Percentiles rank a stretch among this genome's conserved stretches.
phyloP scores from a whole-genome alignment of 2,113 vertebrate species.

The Phoxinus phoxinus region DNA sequence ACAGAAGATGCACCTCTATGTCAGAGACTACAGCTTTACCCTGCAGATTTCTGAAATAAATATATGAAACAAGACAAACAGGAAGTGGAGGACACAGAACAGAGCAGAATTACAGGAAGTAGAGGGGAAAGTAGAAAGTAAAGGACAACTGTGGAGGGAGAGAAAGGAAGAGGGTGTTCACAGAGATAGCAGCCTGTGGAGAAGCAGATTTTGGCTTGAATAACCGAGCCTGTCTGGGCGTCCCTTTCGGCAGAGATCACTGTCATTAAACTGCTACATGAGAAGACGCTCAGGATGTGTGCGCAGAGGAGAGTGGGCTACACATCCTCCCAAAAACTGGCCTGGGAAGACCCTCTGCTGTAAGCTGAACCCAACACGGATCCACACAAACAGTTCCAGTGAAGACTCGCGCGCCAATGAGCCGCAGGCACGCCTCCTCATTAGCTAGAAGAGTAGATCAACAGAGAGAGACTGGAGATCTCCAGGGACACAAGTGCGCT shows the following conservation, averaged over 20 bases:
- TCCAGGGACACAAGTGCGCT: not conserved
- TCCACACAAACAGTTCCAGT: constrained; percentile 1
- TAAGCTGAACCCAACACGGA: not conserved
- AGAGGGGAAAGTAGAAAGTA: not conserved
- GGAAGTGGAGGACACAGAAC: constrained; percentile 10
- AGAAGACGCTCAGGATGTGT: constrained; percentile 35
- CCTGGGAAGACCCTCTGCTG: not conserved
- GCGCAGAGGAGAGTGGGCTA: not conserved
- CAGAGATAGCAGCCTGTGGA: constrained; percentile 1
- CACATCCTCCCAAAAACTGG: not conserved
- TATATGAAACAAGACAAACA: not conserved
- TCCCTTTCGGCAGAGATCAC: constrained; percentile 37
- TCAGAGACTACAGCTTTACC: not conserved
- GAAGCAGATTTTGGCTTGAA: constrained; percentile 27
- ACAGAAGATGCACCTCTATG: not conserved
- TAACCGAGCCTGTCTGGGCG: not conserved
- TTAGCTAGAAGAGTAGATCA: constrained; percentile 45
- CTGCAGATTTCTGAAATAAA: not conserved
- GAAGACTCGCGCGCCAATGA: constrained; percentile 10
- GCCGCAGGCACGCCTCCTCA: constrained; percentile 19
- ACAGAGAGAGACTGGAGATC: constrained; percentile 29
- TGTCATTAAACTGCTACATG: constrained; percentile 37
- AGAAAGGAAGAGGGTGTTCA: constrained; percentile 7
- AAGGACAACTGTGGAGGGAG: not conserved
- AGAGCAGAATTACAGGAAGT: not conserved